Percentiles rank a stretch among this genome's conserved stretches.
Evolutionary conservation across 2,888 invertebrate genomes (phyloP).

Genomic region (Prosapia bicincta): DNA sequence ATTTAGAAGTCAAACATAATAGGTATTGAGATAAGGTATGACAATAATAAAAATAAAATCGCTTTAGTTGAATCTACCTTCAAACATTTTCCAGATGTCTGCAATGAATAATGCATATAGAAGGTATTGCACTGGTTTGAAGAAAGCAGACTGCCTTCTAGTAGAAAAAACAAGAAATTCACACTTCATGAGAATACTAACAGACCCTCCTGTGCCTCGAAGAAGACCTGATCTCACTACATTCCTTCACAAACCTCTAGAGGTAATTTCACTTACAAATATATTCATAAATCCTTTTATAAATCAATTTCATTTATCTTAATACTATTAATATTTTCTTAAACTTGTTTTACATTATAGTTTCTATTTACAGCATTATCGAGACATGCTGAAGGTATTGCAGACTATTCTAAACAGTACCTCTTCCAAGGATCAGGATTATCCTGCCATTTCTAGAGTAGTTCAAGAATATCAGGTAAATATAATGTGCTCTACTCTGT

Average conservation of each 20-base stretch:
- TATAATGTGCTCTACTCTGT: too few relatives aligned
- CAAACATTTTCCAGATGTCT: constrained; percentile 53
- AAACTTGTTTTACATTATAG: background rate
- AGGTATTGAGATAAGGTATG: too few relatives aligned
- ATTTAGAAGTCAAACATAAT: too few relatives aligned
- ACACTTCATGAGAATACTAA: constrained; percentile 75
- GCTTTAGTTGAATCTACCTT: too few relatives aligned
- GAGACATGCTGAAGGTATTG: constrained; percentile 59
- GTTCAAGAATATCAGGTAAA: constrained; percentile 44
- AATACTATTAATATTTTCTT: too few relatives aligned
- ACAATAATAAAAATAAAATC: too few relatives aligned
- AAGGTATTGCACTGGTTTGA: constrained; percentile 78
- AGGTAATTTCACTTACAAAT: constrained; percentile 50
- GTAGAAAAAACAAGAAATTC: constrained; percentile 61
- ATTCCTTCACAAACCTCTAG: constrained; percentile 78
- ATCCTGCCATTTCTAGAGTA: constrained; percentile 49
- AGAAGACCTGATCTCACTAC: constrained; percentile 81
- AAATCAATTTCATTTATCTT: too few relatives aligned
- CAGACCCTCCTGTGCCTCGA: constrained; percentile 75
- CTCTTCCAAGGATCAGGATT: constrained; percentile 50
- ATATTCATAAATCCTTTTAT: too few relatives aligned
- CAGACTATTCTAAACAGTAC: constrained; percentile 53
- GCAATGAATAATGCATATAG: constrained; percentile 74
- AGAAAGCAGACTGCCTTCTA: constrained; percentile 80
- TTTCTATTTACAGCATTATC: constrained; percentile 55